phyloP scores from a whole-genome alignment of 2,888 invertebrate genomes.

The Molanna angustata region DNA sequence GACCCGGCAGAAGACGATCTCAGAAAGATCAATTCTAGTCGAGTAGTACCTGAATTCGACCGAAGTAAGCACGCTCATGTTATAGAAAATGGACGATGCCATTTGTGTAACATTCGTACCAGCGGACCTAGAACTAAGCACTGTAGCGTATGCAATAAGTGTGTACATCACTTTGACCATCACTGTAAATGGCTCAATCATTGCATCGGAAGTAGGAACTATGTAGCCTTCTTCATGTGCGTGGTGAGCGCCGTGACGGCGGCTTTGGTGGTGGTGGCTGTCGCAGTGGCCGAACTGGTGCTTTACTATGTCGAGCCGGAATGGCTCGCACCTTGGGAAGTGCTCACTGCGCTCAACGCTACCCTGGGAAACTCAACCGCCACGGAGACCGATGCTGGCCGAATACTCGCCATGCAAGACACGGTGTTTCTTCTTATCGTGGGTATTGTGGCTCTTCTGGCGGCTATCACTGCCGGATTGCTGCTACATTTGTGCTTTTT shows the following conservation, averaged over 20 bases:
- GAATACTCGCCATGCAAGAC: slow-evolving; percentile 46
- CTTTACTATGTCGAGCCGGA: slow-evolving; percentile 60
- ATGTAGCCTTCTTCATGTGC: slow-evolving; percentile 78
- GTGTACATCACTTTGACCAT: slow-evolving; percentile 92
- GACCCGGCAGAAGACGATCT: slow-evolving; percentile 88
- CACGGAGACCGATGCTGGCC: slow-evolving; percentile 31
- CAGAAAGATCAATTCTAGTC: slow-evolving; percentile 57
- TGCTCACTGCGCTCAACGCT: slow-evolving; percentile 30
- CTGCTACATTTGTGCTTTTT: slow-evolving; percentile 83
- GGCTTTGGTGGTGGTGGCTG: slow-evolving; percentile 64
- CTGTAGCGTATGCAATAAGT: slow-evolving; percentile 96
- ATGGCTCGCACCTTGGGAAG: slow-evolving; percentile 51
- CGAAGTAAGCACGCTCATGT: slow-evolving; percentile 85
- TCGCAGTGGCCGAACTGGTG: slow-evolving; percentile 69
- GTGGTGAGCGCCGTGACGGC: slow-evolving; percentile 75
- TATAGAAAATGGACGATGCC: slow-evolving; percentile 92
- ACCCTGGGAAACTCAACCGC: slow-evolving; percentile 25
- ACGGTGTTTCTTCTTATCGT: slow-evolving; percentile 60
- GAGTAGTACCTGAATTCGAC: slow-evolving; percentile 80
- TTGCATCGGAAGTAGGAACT: slow-evolving; percentile 91
- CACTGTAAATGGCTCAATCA: slow-evolving; percentile 99
- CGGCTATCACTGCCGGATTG: slow-evolving; percentile 73
- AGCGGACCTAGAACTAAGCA: slow-evolving; percentile 83
- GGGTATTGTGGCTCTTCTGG: slow-evolving; percentile 60
- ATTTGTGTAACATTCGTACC: slow-evolving; percentile 83